Conservation (phyloP, 2,888 invertebrate genomes). For the Coleophora deauratella region DNA sequence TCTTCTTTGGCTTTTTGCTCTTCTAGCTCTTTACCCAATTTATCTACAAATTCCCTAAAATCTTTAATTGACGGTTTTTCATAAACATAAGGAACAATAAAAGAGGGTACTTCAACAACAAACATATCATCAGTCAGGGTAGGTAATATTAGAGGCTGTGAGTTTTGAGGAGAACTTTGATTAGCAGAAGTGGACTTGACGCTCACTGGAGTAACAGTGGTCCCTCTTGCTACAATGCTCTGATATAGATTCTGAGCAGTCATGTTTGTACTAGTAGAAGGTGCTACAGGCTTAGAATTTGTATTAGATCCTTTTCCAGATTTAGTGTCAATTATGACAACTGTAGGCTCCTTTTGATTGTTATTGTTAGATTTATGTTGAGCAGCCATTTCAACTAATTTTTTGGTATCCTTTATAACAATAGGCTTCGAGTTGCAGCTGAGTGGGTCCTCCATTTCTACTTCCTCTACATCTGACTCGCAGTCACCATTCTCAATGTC, state of each 20-base stretch:
- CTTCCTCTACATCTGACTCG: slow-evolving; percentile 79
- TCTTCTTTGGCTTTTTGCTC: slow-evolving; percentile 75
- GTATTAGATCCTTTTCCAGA: slow-evolving; percentile 77
- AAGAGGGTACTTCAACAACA: slow-evolving; percentile 93
- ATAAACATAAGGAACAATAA: slow-evolving; percentile 94
- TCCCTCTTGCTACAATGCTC: slow-evolving; percentile 54
- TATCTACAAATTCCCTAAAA: slow-evolving; percentile 81
- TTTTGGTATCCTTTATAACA: slow-evolving; percentile 82
- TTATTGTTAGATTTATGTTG: slow-evolving; percentile 47
- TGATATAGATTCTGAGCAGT: slow-evolving; percentile 79
- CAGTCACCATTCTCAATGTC: slow-evolving; percentile 69
- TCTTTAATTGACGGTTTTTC: slow-evolving; percentile 90
- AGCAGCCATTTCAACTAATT: slow-evolving; percentile 79
- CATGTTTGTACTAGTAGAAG: slow-evolving; percentile 57
- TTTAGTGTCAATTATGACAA: slow-evolving; percentile 87
- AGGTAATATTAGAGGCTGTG: slow-evolving; percentile 81
- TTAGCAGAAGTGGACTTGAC: slow-evolving; percentile 30
- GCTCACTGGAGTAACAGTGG: slow-evolving; percentile 52
- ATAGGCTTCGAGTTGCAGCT: slow-evolving; percentile 53
- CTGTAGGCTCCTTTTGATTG: slow-evolving; percentile 80
- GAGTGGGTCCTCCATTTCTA: slow-evolving; percentile 74
- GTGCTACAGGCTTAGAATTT: slow-evolving; percentile 35
- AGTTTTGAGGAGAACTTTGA: slow-evolving; percentile 36
- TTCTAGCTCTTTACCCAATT: slow-evolving; percentile 77
- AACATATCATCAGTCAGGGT: slow-evolving; percentile 94